Percentiles rank a stretch among this genome's conserved stretches.
Conservation (phyloP, 2,797 vertebrate genomes). For the Lepilemur septentrionalis region DNA sequence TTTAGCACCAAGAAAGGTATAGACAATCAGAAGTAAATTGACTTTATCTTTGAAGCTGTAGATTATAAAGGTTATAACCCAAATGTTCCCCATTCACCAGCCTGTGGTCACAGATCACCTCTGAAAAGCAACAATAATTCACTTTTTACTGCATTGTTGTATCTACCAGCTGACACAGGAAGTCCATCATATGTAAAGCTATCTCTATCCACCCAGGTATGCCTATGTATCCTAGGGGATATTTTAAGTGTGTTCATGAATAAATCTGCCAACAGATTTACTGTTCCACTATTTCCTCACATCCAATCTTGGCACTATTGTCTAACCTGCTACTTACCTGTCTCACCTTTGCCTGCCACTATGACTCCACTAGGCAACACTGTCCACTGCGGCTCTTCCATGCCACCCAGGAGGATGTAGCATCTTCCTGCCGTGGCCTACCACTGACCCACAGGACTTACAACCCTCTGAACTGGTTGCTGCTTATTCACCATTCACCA, state of each 20-base stretch:
- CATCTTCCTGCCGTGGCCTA: neutral
- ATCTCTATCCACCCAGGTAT: neutral
- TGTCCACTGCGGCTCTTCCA: neutral
- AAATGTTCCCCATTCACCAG: neutral
- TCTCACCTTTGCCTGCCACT: neutral
- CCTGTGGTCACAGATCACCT: neutral
- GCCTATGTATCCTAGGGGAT: neutral
- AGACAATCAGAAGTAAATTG: neutral
- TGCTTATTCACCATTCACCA: neutral
- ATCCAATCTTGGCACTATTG: neutral
- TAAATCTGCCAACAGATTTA: neutral
- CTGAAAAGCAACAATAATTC: slow-evolving; percentile 5
- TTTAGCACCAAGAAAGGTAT: neutral
- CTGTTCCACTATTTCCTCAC: neutral
- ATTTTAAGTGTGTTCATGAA: neutral
- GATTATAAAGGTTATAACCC: neutral
- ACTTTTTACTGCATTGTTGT: neutral
- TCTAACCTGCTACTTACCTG: neutral
- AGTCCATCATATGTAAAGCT: neutral
- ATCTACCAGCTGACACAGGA: neutral
- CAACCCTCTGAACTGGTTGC: neutral
- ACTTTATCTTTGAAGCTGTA: neutral
- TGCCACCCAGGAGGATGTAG: neutral
- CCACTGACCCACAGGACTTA: neutral
- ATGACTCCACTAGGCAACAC: accelerated